Conservation (phyloP, 2,888 invertebrate genomes). For the Cynaeus angustus region DNA sequence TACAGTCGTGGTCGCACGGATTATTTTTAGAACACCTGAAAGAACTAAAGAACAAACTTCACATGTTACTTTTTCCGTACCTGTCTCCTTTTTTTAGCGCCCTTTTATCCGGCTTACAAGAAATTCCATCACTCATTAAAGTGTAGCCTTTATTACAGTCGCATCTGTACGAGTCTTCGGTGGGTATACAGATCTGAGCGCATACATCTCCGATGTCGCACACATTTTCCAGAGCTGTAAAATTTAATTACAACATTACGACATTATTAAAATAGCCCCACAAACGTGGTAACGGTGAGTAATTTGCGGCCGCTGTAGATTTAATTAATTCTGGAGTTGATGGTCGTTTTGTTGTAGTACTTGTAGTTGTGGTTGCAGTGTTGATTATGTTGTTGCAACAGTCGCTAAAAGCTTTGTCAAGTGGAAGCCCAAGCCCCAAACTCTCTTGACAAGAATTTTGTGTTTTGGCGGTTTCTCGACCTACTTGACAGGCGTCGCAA, state of each 20-base stretch:
- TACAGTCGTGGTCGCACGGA: constrained; percentile 84
- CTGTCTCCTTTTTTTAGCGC: constrained; percentile 56
- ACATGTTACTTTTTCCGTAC: constrained; percentile 38
- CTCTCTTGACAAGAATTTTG: constrained; percentile 75
- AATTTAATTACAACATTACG: neutral
- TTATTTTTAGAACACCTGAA: constrained; percentile 77
- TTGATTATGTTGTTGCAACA: constrained; percentile 74
- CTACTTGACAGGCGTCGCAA: constrained; percentile 79
- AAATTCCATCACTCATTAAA: constrained; percentile 81
- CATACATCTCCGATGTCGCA: constrained; percentile 79
- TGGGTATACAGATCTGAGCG: constrained; percentile 85
- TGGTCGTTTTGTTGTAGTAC: constrained; percentile 15
- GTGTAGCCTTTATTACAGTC: constrained; percentile 81
- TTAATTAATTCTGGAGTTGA: constrained; percentile 46
- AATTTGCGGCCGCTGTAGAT: constrained; percentile 30
- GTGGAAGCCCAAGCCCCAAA: constrained; percentile 75
- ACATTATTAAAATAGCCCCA: neutral
- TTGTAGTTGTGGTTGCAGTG: constrained; percentile 45
- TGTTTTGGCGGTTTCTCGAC: constrained; percentile 76
- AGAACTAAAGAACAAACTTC: constrained; percentile 42
- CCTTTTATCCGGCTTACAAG: constrained; percentile 74
- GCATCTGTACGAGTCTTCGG: constrained; percentile 82
- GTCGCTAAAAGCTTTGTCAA: constrained; percentile 76
- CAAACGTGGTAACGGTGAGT: constrained; percentile 42
- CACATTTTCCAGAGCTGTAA: constrained; percentile 72